Conservation (phyloP, 2,888 invertebrate species). For the Chirona hameri region DNA sequence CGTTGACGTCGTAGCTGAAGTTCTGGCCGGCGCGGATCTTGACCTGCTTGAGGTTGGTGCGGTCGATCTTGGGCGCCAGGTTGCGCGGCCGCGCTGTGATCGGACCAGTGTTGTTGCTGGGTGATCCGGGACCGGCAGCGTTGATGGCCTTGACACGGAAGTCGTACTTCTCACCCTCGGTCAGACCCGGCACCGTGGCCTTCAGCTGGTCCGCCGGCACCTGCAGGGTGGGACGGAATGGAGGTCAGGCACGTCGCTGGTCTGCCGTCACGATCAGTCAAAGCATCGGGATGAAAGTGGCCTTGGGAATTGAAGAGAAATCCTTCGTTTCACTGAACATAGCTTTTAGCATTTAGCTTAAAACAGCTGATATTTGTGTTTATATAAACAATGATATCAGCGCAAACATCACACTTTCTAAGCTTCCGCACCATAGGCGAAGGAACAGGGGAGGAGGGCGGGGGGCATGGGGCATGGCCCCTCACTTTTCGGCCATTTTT, state of each 20-base stretch:
- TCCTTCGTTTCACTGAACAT: no score
- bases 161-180: slow-evolving; percentile 86
- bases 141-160: slow-evolving; percentile 83
- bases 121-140: slow-evolving; percentile 88
- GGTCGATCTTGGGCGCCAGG: slow-evolving; percentile 85
- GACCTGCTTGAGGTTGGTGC: slow-evolving; percentile 79
- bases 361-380: no score
- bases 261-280: no score
- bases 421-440: no score
- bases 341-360: no score
- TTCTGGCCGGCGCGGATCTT: slow-evolving; percentile 84
- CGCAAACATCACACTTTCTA: no score
- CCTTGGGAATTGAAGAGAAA: no score
- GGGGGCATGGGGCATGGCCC: no score
- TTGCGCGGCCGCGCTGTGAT: slow-evolving; percentile 87
- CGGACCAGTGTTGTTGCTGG: slow-evolving; percentile 82
- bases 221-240: not conserved
- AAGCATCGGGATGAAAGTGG: no score
- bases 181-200: slow-evolving; percentile 83
- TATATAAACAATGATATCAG: no score
- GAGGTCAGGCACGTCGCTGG: not conserved
- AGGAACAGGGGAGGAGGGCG: no score
- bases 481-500: no score
- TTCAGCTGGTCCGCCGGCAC: slow-evolving; percentile 77
- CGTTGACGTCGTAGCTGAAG: slow-evolving; percentile 78